Evolutionary conservation across 2,888 invertebrate genomes (phyloP).

Genomic region (Proisotoma minuta): DNA sequence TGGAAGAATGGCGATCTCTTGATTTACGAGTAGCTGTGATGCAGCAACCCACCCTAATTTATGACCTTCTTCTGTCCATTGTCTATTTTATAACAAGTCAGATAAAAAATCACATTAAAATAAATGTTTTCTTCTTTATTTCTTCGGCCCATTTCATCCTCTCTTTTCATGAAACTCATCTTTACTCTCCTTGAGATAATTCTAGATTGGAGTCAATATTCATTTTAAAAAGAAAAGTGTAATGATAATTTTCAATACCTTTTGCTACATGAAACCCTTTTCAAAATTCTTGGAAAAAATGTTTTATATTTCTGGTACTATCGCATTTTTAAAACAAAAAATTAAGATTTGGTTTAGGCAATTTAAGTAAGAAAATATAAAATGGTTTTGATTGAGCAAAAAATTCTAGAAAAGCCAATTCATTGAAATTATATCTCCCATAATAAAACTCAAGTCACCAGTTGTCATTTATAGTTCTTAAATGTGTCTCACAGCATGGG

Average conservation of each 20-base stretch:
- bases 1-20: conserved; percentile 38
- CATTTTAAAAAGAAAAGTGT: too few species aligned
- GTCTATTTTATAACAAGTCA: conserved; percentile 41
- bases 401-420: conserved; percentile 2
- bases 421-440: conserved; percentile 1
- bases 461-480: conserved; percentile 31
- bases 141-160: conserved; percentile 40
- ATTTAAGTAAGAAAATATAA: not conserved
- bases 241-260: too few species aligned
- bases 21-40: conserved; percentile 38
- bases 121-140: conserved; percentile 43
- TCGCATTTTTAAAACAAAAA: conserved; percentile 6
- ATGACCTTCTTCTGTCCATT: conserved; percentile 40
- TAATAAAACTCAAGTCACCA: conserved; percentile 19
- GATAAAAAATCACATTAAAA: conserved; percentile 45
- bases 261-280: too few species aligned
- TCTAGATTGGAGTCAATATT: conserved; percentile 18
- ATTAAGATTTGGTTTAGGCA: not conserved
- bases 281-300: conserved; percentile 40
- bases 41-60: conserved; percentile 46
- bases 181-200: not conserved
- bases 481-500: conserved; percentile 41
- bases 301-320: conserved; percentile 28
- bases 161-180: conserved; percentile 14
- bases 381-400: conserved; percentile 7